Evolutionary conservation across 2,113 vertebrate species (phyloP), one percentile per base, ranked within the genome.

Genomic region (Cyprinus carpio): DNA sequence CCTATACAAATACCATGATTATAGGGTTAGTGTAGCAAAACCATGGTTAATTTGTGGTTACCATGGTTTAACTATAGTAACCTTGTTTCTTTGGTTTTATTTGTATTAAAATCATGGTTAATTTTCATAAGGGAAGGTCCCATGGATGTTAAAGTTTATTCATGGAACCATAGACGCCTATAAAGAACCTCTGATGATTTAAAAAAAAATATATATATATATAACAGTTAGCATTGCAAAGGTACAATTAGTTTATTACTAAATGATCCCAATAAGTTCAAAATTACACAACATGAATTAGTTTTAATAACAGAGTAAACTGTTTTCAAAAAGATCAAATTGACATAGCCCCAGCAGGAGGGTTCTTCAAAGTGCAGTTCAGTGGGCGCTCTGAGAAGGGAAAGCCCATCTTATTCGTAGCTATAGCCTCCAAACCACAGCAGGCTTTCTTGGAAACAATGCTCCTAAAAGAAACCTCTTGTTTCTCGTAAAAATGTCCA

Each of bases 401-500:
- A 82, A 87, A 85, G 65, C 75, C 80, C 83, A 89, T 76, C 40
- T 85, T 85, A 81, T 77, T 84, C 40, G 75, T 71, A 83, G 71
- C 49, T 54, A 37, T 37, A 64, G 60, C 16, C 25, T 71, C 84
- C 84, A 89, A 87, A 74, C 84, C 86, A 82, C 84, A 86, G 84
- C 83, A 84, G 76, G 62, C 71, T 75, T 65, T 60, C 54, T 56
- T 84, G 84, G 64, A 86, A 87, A 85, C 40, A 67, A 85, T 25
- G 29, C 72, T 75, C 81, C 77, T 78, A 46, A 82, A 85, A 80
- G 75, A 81, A 87, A 86, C 69, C 64, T 62, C 84, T 82, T 60
- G 29, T 85, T 86, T 83, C 84, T 86, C 84, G 27, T 89, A 86
- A 82, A 89, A 84, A 74, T 84, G 27, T 82, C 69, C 74, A 40